Conservation (phyloP, 2,888 invertebrate species). For the Helobdella robusta region DNA sequence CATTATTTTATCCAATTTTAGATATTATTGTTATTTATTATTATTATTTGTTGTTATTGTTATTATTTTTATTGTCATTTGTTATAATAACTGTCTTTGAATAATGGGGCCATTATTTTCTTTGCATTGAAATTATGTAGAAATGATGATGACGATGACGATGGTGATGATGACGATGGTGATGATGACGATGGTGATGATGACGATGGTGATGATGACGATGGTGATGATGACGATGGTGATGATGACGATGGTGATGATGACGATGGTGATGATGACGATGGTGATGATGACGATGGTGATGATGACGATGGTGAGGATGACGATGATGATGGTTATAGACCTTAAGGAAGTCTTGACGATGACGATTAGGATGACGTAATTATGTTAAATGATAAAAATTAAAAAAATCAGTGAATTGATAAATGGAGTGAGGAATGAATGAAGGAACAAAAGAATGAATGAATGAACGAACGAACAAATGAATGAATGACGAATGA, state of each 20-base stretch:
- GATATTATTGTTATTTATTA: too few relatives aligned
- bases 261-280: constrained; percentile 21
- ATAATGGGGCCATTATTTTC: not conserved
- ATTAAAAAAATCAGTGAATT: too few relatives aligned
- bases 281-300: constrained; percentile 21
- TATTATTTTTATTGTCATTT: not conserved
- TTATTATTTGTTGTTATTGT: too few relatives aligned
- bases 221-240: constrained; percentile 11
- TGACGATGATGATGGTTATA: constrained; percentile 4
- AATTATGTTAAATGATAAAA: too few relatives aligned
- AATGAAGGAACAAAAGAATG: too few relatives aligned
- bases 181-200: not conserved
- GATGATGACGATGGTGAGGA: constrained; percentile 16
- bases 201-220: not conserved
- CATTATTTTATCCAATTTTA: too few relatives aligned
- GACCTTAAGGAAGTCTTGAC: too few relatives aligned
- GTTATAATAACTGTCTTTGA: not conserved
- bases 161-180: not conserved
- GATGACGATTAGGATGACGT: too few relatives aligned
- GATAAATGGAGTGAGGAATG: too few relatives aligned
- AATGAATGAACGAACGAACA: too few relatives aligned
- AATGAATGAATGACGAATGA: too few relatives aligned
- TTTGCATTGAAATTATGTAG: not conserved
- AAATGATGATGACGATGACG: not conserved
- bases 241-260: constrained; percentile 21